These are phyloP conservation scores for Gerris lacustris DNA, from an alignment of 2,888 invertebrate genomes.

Conservation along the genomic window DNA sequence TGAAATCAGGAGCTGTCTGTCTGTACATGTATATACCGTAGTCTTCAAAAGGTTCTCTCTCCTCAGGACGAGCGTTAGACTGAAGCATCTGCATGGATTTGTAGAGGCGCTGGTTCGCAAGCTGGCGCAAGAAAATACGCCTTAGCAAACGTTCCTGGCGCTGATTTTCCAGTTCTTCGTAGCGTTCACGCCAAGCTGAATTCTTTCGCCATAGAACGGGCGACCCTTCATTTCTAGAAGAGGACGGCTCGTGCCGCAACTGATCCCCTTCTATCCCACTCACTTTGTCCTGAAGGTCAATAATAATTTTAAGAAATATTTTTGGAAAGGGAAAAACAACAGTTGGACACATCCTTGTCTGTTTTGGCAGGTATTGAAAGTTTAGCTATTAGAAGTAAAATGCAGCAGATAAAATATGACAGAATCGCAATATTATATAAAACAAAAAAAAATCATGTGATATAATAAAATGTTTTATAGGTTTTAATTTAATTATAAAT, in stretches of 20 bases:
- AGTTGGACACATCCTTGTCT: no score
- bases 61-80: conserved; percentile 51
- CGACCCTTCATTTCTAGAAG: conserved; percentile 14
- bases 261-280: neutral
- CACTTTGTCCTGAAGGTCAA: neutral
- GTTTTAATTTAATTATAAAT: no score
- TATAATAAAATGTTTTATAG: no score
- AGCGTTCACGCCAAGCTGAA: neutral
- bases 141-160: conserved; percentile 52
- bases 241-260: conserved; percentile 10
- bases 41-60: conserved; percentile 58
- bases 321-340: no score
- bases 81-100: conserved; percentile 78
- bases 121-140: conserved; percentile 55
- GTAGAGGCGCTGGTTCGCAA: conserved; percentile 67
- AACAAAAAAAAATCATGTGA: no score
- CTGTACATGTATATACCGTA: conserved; percentile 75
- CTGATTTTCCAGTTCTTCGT: conserved; percentile 52
- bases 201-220: neutral
- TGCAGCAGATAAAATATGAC: no score
- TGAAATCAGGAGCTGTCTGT: conserved; percentile 71
- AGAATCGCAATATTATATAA: no score
- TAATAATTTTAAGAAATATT: no score
- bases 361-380: no score
- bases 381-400: no score